phyloP scores from a whole-genome alignment of 2,888 invertebrate genomes.

The Belgica antarctica region DNA sequence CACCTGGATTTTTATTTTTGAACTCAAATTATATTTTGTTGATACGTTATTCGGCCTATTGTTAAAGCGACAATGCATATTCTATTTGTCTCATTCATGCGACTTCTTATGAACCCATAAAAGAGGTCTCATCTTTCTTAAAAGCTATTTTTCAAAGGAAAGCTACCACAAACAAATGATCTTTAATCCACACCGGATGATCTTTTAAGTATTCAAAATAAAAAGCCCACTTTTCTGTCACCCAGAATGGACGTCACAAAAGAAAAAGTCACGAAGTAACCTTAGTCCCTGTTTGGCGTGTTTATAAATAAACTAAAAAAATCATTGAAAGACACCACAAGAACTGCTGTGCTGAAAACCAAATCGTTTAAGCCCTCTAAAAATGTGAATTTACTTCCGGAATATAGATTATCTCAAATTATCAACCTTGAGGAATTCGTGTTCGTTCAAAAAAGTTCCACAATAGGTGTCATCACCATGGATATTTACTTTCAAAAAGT shows the following conservation, averaged over 20 bases:
- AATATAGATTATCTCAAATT: no score
- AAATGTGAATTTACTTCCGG: no score
- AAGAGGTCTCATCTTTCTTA: not conserved
- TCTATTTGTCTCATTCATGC: not conserved
- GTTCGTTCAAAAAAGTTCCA: not conserved
- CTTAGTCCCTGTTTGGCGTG: no score
- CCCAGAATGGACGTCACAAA: no score
- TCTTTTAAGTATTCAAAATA: constrained; percentile 43
- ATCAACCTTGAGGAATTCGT: not conserved
- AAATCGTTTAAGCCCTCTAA: no score
- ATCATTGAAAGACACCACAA: no score
- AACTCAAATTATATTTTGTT: no score
- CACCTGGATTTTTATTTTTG: no score
- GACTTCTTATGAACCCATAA: not conserved
- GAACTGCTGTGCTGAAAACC: no score
- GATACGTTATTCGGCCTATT: no score
- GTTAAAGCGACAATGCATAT: constrained; percentile 25
- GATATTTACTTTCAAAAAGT: not conserved
- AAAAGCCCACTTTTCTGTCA: constrained; percentile 41
- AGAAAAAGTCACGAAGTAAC: no score
- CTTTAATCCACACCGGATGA: constrained; percentile 18
- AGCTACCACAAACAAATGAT: not conserved
- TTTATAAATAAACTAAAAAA: no score
- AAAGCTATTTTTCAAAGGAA: not conserved
- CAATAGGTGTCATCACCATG: not conserved